Evolutionary conservation across 2,888 invertebrate genomes (phyloP), one percentile per base, ranked within the genome.

Genomic region (Metellina segmentata): DNA sequence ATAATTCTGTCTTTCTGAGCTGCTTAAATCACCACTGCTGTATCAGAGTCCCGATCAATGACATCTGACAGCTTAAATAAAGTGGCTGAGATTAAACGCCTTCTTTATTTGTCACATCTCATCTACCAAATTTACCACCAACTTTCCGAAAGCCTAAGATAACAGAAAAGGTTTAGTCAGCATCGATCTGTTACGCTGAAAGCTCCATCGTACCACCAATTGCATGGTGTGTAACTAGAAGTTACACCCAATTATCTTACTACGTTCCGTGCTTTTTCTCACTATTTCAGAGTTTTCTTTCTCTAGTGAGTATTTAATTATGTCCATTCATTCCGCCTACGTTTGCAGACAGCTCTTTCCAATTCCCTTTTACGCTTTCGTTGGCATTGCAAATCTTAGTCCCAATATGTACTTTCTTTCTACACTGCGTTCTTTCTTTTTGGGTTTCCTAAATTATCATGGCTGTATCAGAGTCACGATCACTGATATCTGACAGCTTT

Each of bases 401-500:
- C 16, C 52, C 7, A 16, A n/a, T 52, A 16, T 78, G 52, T 75
- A 52, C 78, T 52, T 51, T 51, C 51, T 78, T 51, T 51, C 51
- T 78, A 1, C 9, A 16, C 16, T 11, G 11, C 16, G 7, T 16
- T 7, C 61, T 61, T 34, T 61, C 61, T 9, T 61, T 16, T 11
- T 77, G 34, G 34, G 6, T 19, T n/a, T 4, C 52, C n/a, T 78
- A 52, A 78, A n/a, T 78, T n/a, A n/a, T 6, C n/a, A 52, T 52
- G 13, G 16, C 19, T 61, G 61, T 61, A 61, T 61, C 61, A 7
- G 34, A 34, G 61, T 16, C 61, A 51, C 52, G 78, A 78, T 78
- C 78, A 78, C 19, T 78, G 78, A 52, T 51, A 78, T 52, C 52
- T 51, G 78, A 49, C 78, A 78, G n/a, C 78, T 20, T 78, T 52